Conservation (phyloP, 2,113 vertebrate species). For the Eudyptes chrysolophus region DNA sequence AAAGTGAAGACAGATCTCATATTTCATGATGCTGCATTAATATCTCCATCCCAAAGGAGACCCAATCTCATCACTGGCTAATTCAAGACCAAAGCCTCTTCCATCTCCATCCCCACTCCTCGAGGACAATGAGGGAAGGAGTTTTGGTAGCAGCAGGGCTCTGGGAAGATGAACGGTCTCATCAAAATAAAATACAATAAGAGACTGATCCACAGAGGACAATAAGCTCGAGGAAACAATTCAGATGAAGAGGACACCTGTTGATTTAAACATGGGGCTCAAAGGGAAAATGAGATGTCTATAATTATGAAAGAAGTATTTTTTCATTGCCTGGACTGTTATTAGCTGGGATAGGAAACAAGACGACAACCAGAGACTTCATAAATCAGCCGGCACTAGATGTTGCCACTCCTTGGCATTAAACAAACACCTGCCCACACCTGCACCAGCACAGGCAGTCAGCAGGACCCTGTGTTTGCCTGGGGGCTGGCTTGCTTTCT, state of each 20-base stretch:
- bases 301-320: neutral
- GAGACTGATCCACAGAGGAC: neutral
- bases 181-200: constrained; percentile 8
- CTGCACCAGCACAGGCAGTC: neutral
- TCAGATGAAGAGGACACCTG: neutral
- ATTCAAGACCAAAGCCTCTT: constrained; percentile 50
- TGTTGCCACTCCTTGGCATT: neutral
- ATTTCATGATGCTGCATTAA: constrained; percentile 66
- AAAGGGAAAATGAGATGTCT: neutral
- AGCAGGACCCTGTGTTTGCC: neutral
- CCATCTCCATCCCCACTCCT: neutral
- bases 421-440: neutral
- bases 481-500: neutral
- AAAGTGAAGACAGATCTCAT: constrained; percentile 44
- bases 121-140: neutral
- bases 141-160: neutral
- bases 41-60: constrained; percentile 54
- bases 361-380: neutral
- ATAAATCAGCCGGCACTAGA: accelerated
- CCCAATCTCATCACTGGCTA: constrained; percentile 37
- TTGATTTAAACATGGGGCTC: neutral
- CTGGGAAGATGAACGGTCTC: neutral
- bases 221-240: constrained; percentile 36
- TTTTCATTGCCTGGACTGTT: neutral
- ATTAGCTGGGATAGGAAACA: neutral